Evolutionary conservation across 2,113 vertebrate genomes (phyloP).

Genomic region (Lophura nycthemera): DNA sequence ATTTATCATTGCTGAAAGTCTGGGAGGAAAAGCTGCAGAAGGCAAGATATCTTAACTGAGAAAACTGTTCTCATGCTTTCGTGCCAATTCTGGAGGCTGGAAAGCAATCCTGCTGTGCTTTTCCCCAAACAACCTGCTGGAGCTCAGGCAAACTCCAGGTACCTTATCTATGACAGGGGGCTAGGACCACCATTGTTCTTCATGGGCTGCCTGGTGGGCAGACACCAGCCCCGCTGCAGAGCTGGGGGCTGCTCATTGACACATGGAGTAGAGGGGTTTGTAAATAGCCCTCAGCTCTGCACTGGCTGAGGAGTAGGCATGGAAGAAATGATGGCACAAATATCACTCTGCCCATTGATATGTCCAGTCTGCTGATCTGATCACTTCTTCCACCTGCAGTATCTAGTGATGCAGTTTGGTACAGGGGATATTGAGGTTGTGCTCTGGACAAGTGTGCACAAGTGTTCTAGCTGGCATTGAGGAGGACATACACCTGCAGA

Average conservation of each 20-base stretch:
- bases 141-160: neutral
- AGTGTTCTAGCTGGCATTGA: neutral
- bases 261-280: rapidly evolving
- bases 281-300: neutral
- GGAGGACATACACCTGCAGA: neutral
- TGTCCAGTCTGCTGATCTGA: neutral
- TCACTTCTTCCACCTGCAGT: neutral
- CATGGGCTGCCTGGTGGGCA: neutral
- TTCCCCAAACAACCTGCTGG: neutral
- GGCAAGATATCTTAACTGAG: slow-evolving; percentile 19
- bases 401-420: neutral
- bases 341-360: neutral
- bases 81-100: neutral
- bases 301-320: neutral
- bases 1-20: slow-evolving; percentile 17
- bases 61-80: neutral
- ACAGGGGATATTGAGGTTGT: neutral
- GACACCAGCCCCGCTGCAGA: neutral
- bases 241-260: neutral
- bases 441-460: neutral
- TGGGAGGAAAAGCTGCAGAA: slow-evolving; percentile 38
- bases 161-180: neutral
- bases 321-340: neutral
- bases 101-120: neutral
- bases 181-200: neutral